A percentile compares a stretch with the other conserved stretches of the same genome.
These are phyloP conservation scores for Pardosa pseudoannulata DNA, from an alignment of 2,888 invertebrate genomes.

Conservation along the genomic window DNA sequence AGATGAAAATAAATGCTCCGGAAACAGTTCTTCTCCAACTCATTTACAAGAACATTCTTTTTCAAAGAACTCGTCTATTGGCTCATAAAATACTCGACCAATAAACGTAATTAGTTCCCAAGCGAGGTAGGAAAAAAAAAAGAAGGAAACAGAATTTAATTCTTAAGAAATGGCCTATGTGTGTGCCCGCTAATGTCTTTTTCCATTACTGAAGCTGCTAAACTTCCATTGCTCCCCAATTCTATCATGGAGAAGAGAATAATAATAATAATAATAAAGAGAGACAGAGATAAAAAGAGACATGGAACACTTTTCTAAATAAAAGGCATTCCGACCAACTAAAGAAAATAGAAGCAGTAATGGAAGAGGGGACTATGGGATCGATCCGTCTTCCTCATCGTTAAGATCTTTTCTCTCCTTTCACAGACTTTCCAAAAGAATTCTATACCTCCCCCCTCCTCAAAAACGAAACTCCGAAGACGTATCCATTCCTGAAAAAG, in stretches of 20 bases:
- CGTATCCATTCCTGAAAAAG: background rate
- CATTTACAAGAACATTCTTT: background rate
- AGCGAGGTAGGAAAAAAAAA: no score
- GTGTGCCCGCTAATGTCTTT: constrained; percentile 36
- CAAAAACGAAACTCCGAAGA: background rate
- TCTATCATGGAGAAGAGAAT: constrained; percentile 27
- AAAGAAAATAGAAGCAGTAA: constrained; percentile 25
- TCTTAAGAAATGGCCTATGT: constrained; percentile 22
- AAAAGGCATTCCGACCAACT: constrained; percentile 13
- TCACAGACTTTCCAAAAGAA: constrained; percentile 27
- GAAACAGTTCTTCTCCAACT: background rate
- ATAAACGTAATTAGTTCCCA: background rate
- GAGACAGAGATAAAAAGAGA: background rate
- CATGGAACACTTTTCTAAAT: constrained; percentile 9
- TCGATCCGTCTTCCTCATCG: constrained; percentile 59
- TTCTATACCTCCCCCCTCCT: no score
- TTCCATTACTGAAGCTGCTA: constrained; percentile 46
- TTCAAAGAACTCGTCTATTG: background rate
- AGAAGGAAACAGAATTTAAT: constrained; percentile 27
- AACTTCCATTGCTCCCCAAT: constrained; percentile 30
- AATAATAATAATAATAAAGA: no score
- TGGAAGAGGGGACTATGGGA: constrained; percentile 31
- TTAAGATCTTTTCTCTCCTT: constrained; percentile 33
- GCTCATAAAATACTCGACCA: background rate
- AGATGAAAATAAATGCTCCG: no score